A percentile compares a stretch with the other conserved stretches of the same genome.
Conservation (phyloP, 2,113 vertebrate genomes). For the Macquaria australasica region DNA sequence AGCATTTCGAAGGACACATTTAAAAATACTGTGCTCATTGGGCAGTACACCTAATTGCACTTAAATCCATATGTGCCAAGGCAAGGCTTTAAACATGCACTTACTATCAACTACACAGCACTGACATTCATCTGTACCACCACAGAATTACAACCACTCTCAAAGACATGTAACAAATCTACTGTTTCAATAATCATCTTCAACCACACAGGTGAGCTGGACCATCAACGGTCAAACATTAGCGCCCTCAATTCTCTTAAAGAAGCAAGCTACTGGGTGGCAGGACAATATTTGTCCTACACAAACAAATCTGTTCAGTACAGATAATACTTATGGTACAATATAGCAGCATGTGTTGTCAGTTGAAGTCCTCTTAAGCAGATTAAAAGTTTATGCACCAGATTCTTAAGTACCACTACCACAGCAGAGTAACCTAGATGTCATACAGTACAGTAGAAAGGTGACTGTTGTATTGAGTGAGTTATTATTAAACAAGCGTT, state of each 20-base stretch:
- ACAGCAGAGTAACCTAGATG: slow-evolving; percentile 9
- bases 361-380: slow-evolving; percentile 18
- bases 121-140: slow-evolving; percentile 61
- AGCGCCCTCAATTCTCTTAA: neutral
- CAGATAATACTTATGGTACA: slow-evolving; percentile 28
- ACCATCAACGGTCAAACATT: slow-evolving; percentile 22
- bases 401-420: neutral
- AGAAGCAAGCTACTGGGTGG: slow-evolving; percentile 19
- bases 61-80: slow-evolving; percentile 60
- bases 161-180: slow-evolving; percentile 37
- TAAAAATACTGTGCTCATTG: slow-evolving; percentile 49
- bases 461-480: neutral
- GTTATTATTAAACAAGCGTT: neutral
- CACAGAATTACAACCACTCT: slow-evolving; percentile 42
- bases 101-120: slow-evolving; percentile 46
- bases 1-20: slow-evolving; percentile 32
- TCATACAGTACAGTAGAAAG: slow-evolving; percentile 5
- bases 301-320: slow-evolving; percentile 2
- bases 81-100: slow-evolving; percentile 61
- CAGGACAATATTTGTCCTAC: slow-evolving; percentile 6
- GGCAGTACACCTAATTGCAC: slow-evolving; percentile 71
- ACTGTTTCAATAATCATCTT: slow-evolving; percentile 13
- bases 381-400: slow-evolving; percentile 23
- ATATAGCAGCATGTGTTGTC: slow-evolving; percentile 57
- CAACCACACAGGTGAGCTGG: slow-evolving; percentile 22